Evolutionary conservation across 2,888 invertebrate species (phyloP), one percentile per base, ranked within the genome.

Genomic region (Campoletis raptor): DNA sequence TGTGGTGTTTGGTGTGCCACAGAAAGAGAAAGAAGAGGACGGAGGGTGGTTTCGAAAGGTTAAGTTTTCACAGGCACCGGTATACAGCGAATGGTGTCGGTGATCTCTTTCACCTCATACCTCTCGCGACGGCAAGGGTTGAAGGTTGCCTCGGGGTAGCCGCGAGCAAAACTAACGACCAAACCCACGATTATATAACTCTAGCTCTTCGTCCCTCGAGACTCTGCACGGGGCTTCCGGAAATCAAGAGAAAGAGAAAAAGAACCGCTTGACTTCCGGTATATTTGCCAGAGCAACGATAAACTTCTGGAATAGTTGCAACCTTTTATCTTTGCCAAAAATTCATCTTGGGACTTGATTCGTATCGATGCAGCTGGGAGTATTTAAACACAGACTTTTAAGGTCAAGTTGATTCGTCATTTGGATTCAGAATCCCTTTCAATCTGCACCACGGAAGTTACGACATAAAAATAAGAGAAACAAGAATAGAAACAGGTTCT

Each of bases 101-200:
- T 84, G 84, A 80, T 86, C 81, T 78, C 77, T 83, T 83, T 86
- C 77, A 79, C 81, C 30, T 83, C 79, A 57, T 57, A 45, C 24
- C 89, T 89, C 87, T 85, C 83, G 24, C 66, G 64, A n/a, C 61
- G 37, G 89, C 89, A 91, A 92, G 92, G 92, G 91, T 91, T 92
- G 91, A 91, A 91, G 90, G 89, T 89, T 87, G 91, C 92, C 90
- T 90, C 90, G 85, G 87, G 92, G 91, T 89, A 76, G 83, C 89
- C 85, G 69, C 90, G 89, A 90, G 90, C 89, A 89, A 87, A 89
- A 89, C 88, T 91, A 91, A 89, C 90, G 90, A 89, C 89, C 86
- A 82, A 85, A 87, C 84, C 89, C 90, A 21, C 90, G 90, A 90
- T 88, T 42, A 81, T 86, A 90, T 86, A 87, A 72, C 85, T 77